Percentiles rank a stretch among this genome's conserved stretches.
Evolutionary conservation across 2,113 vertebrate genomes (phyloP).

Genomic region (Capreolus pygargus): DNA sequence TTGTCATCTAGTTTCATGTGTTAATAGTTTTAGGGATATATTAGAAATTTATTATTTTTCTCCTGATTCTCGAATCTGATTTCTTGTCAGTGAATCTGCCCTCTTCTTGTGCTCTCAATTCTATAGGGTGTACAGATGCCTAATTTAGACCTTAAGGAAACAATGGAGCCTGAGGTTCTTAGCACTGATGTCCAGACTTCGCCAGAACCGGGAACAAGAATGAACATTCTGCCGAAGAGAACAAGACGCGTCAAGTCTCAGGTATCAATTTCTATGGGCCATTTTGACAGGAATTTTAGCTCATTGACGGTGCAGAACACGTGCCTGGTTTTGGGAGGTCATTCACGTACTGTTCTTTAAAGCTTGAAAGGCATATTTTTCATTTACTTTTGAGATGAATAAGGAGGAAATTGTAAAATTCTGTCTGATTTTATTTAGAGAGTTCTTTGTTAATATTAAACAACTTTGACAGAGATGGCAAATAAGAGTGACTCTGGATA

Average conservation of each 20-base stretch:
- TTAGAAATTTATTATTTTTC: conserved; percentile 23
- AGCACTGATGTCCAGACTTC: conserved; percentile 80
- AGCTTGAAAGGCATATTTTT: background rate
- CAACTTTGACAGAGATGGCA: background rate
- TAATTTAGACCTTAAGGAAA: conserved; percentile 84
- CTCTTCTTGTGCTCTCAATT: conserved; percentile 75
- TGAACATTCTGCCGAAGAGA: conserved; percentile 83
- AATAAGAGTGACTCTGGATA: conserved; percentile 8
- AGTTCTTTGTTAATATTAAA: background rate
- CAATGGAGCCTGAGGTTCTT: conserved; percentile 82
- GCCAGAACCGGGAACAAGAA: conserved; percentile 80
- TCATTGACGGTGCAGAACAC: background rate
- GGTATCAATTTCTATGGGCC: conserved; percentile 69
- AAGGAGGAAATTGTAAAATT: background rate
- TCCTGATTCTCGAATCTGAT: conserved; percentile 19
- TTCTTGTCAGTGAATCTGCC: conserved; percentile 47
- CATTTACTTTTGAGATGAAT: background rate
- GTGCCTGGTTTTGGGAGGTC: conserved; percentile 17
- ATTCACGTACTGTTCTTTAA: background rate
- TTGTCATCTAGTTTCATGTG: conserved; percentile 24
- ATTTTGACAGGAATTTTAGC: background rate
- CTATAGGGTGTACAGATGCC: conserved; percentile 85
- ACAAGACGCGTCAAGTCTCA: conserved; percentile 85
- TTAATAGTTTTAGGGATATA: conserved; percentile 11
- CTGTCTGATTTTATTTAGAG: background rate